phyloP scores from a whole-genome alignment of 1,140 invertebrate genomes.

The Riptortus pedestris region DNA sequence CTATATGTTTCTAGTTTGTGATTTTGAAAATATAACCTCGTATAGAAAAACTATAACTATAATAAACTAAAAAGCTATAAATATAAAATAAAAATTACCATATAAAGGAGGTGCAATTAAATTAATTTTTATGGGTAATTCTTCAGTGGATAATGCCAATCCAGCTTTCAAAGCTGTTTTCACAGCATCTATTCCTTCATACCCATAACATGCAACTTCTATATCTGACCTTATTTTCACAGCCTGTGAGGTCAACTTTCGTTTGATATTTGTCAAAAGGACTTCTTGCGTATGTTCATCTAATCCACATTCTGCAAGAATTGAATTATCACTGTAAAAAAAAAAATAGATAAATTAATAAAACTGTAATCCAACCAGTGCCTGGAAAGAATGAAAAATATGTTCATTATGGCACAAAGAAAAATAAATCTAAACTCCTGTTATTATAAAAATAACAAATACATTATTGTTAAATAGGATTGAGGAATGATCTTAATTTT shows the following conservation, averaged over 20 bases:
- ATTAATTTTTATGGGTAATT: conserved; percentile 96
- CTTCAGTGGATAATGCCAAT: conserved; percentile 80
- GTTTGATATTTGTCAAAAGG: conserved; percentile 86
- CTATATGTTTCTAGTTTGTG: too few relatives aligned
- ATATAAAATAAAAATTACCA: conserved; percentile 42
- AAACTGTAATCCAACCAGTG: too few relatives aligned
- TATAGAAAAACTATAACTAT: too few relatives aligned
- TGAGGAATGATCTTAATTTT: too few relatives aligned
- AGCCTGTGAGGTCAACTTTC: conserved; percentile 93
- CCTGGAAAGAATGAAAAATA: too few relatives aligned
- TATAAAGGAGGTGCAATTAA: conserved; percentile 96
- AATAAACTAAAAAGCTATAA: too few relatives aligned
- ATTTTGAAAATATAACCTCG: too few relatives aligned
- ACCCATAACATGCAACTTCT: conserved; percentile 96
- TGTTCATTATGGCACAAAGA: too few relatives aligned
- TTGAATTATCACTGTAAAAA: conserved; percentile 69
- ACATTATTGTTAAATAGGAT: too few relatives aligned
- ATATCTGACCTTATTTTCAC: conserved; percentile 97
- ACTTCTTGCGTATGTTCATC: conserved; percentile 88
- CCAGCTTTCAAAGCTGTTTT: conserved; percentile 87
- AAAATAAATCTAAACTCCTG: too few relatives aligned
- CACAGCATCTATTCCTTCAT: conserved; percentile 98
- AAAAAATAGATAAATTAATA: too few relatives aligned
- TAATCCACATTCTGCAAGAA: conserved; percentile 91
- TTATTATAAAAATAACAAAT: too few relatives aligned